A percentile compares a stretch with the other conserved stretches of the same genome.
Evolutionary conservation across 2,888 invertebrate genomes (phyloP).

Genomic region (Drosophila suboccidentalis): DNA sequence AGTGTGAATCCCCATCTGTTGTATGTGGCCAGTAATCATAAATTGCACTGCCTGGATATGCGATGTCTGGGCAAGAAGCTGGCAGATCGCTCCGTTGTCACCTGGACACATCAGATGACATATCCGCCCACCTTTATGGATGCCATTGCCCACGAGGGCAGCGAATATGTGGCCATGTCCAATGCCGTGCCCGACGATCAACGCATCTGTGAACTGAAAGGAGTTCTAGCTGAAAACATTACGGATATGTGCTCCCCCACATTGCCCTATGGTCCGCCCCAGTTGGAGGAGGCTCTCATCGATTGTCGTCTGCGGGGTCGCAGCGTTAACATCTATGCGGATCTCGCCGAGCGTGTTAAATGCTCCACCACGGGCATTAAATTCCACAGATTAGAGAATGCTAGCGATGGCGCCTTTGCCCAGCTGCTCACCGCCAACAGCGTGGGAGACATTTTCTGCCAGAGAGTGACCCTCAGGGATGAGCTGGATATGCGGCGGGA

Average conservation of each 20-base stretch:
- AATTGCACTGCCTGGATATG: slow-evolving; percentile 80
- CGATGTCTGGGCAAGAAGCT: slow-evolving; percentile 70
- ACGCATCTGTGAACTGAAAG: slow-evolving; percentile 75
- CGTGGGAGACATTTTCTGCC: slow-evolving; percentile 79
- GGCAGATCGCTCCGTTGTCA: slow-evolving; percentile 63
- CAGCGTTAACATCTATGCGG: slow-evolving; percentile 63
- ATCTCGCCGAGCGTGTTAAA: slow-evolving; percentile 72
- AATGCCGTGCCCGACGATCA: slow-evolving; percentile 75
- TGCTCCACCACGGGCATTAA: slow-evolving; percentile 78
- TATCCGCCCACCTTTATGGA: slow-evolving; percentile 79
- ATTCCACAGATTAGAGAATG: slow-evolving; percentile 52
- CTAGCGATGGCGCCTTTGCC: slow-evolving; percentile 51
- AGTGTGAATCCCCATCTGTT: slow-evolving; percentile 78
- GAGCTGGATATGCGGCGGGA: slow-evolving; percentile 39
- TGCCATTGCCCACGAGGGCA: slow-evolving; percentile 52
- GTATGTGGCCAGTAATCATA: slow-evolving; percentile 83
- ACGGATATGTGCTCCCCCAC: slow-evolving; percentile 56
- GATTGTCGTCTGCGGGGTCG: slow-evolving; percentile 64
- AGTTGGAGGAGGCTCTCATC: slow-evolving; percentile 67
- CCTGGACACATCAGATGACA: slow-evolving; percentile 83
- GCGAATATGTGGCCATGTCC: slow-evolving; percentile 76
- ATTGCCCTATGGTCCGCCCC: slow-evolving; percentile 78
- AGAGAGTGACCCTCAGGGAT: slow-evolving; percentile 53
- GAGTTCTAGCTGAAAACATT: slow-evolving; percentile 21
- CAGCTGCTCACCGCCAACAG: slow-evolving; percentile 78